Conservation (phyloP, 2,797 vertebrate species). For the Sebastes steindachneri region DNA sequence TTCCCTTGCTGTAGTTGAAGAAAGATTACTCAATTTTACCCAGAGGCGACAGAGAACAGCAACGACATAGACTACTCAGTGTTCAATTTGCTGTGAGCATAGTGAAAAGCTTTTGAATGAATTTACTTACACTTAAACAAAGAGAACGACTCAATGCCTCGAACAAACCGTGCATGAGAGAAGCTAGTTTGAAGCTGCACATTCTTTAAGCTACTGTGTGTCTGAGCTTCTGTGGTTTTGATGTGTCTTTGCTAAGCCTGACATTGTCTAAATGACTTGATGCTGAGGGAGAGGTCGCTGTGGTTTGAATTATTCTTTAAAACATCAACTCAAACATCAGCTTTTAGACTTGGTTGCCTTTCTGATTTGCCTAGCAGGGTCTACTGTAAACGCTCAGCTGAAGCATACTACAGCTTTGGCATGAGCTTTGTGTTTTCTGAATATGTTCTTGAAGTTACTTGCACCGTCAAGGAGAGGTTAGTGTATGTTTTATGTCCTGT, state of each 20-base stretch:
- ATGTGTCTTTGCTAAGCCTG: background rate
- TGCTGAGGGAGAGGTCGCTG: background rate
- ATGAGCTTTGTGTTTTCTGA: background rate
- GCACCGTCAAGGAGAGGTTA: background rate
- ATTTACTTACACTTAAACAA: conserved; percentile 15
- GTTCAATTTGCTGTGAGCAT: background rate
- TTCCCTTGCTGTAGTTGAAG: conserved; percentile 31
- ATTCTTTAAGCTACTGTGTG: background rate
- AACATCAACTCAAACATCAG: conserved; percentile 9
- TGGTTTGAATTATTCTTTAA: conserved; percentile 6
- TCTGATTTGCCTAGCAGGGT: background rate
- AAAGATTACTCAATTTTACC: conserved; percentile 22
- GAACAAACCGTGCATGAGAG: background rate
- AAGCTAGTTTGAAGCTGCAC: background rate
- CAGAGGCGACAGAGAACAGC: background rate
- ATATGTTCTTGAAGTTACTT: background rate
- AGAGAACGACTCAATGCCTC: background rate
- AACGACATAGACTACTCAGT: background rate
- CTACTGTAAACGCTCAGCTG: background rate
- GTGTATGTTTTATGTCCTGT: background rate
- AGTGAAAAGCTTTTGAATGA: conserved; percentile 5
- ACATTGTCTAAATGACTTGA: background rate
- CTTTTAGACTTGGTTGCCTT: conserved; percentile 9
- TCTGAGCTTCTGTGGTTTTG: background rate
- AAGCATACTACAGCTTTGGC: background rate